phyloP scores from a whole-genome alignment of 2,113 vertebrate genomes.

The Parotia lawesii region DNA sequence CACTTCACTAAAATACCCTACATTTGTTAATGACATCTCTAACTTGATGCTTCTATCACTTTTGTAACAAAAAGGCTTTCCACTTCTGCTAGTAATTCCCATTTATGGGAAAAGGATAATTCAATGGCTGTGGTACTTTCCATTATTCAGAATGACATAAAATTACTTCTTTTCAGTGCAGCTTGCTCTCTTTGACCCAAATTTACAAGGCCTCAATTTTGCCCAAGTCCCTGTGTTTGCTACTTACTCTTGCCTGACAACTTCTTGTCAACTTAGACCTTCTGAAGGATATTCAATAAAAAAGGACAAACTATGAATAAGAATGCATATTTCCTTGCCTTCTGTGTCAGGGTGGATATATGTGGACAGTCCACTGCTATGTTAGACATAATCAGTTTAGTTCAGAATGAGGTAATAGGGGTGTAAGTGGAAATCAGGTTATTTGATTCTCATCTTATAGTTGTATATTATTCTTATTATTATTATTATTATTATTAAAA shows the following conservation, averaged over 20 bases:
- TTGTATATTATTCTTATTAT: not conserved
- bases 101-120: constrained; percentile 37
- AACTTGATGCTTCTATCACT: not conserved
- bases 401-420: not conserved
- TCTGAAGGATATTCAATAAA: not conserved
- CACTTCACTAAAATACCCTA: not conserved
- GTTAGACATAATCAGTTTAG: not conserved
- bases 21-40: constrained; percentile 29
- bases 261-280: not conserved
- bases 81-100: not conserved
- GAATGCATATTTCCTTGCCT: not conserved
- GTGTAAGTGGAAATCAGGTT: not conserved
- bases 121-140: constrained; percentile 3
- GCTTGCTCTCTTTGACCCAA: constrained; percentile 39
- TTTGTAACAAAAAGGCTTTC: constrained; percentile 25
- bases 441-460: not conserved
- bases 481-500: not conserved
- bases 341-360: not conserved
- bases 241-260: constrained; percentile 1
- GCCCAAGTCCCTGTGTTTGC: not conserved
- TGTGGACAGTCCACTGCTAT: not conserved
- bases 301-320: not conserved
- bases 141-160: constrained; percentile 27
- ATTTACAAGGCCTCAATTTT: constrained; percentile 37
- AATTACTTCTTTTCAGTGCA: constrained; percentile 39